Evolutionary conservation across 2,888 invertebrate genomes (phyloP), one percentile per base, ranked within the genome.

Genomic region (Sthenelais limicola): DNA sequence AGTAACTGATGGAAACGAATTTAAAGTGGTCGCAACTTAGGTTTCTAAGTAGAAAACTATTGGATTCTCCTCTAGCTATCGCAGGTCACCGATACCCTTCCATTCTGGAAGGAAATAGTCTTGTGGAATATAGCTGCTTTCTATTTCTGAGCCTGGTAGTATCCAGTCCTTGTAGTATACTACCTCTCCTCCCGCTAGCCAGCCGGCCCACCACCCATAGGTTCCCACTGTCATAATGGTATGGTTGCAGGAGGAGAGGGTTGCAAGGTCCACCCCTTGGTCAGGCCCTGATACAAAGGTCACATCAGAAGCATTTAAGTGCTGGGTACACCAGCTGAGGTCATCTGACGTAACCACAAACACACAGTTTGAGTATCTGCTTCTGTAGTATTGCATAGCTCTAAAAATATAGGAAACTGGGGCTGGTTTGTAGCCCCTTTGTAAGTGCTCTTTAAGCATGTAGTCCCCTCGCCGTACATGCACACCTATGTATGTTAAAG

Each of bases 91-190:
- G 30, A 70, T 32, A 9, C 30, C 32, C n/a, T 33, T 43, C 73
- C 73, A 73, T 7, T 73, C 38, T n/a, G 73, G 73, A 18, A 35
- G 62, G 58, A 68, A 73, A 49, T 73, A 73, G 56, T 73, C 73
- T 24, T 68, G 33, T 7, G 68, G 48, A 4, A 33, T 52, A 24
- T 68, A 68, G 26, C 28, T n/a, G 5, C 15, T 54, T 32, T 18
- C 68, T 15, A 73, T 12, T 38, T 68, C 66, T 24, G 68, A 48
- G 24, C 51, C 68, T 1, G 73, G 73, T 4, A 28, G 35, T 12
- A 68, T 68, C 68, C 68, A 73, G 49, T 54, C 49, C 9, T 32
- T 7, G 38, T 73, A 68, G 35, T 73, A 73, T 7, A 68, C 56
- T 3, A 73, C 73, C 12, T 68, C 54, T 3, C 73, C 73, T 1